Base-by-base conservation (phyloP, 1,140 invertebrate genomes). In the Hesperophylax magnus region DNA sequence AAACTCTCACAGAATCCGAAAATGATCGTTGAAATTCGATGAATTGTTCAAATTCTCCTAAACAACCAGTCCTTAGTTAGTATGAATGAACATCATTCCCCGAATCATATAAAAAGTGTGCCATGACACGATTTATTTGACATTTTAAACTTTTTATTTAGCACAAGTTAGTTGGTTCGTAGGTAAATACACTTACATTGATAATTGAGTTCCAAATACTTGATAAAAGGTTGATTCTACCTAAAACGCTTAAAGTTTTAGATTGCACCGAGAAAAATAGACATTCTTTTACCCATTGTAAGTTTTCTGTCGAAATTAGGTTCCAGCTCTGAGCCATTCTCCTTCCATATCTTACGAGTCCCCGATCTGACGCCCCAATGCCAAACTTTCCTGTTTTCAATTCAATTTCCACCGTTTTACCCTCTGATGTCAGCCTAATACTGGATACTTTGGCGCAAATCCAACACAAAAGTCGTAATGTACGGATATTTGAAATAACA, bases 361-460 rank as follows among this genome's bases (percentile, higher is more conserved):
- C 24, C 52, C 52, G 24, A 56, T 11, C 24, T 77, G 74, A 77
- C 74, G 58, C n/a, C 56, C 24, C 54, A 47, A 71, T 53, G 39
- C 54, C 31, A 17, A 75, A 60, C 53, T 77, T 77, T 58, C 61
- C 74, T 77, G 58, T 77, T 77, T 77, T 18, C 74, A 63, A 77
- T 77, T 77, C 74, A 77, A 77, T 77, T 77, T 77, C 74, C 74
- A 34, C 53, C 27, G 20, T 61, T 77, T 77, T 71, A 9, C 67
- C n/a, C 9, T 47, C n/a, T 15, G 56, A 58, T 77, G 74, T 77
- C 74, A 63, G 31, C 27, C 34, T 77, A 61, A 58, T 58, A 61
- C 74, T 8, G 31, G 24, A 61, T 77, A 61, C 56, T 47, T 63
- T 77, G 74, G 74, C 74, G 11, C n/a, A 34, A 61, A 60, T 77